Percentiles rank a stretch among this genome's conserved stretches.
These are phyloP conservation scores for Psilopsiagon aurifrons DNA, from an alignment of 2,113 vertebrate species.

Conservation along the genomic window DNA sequence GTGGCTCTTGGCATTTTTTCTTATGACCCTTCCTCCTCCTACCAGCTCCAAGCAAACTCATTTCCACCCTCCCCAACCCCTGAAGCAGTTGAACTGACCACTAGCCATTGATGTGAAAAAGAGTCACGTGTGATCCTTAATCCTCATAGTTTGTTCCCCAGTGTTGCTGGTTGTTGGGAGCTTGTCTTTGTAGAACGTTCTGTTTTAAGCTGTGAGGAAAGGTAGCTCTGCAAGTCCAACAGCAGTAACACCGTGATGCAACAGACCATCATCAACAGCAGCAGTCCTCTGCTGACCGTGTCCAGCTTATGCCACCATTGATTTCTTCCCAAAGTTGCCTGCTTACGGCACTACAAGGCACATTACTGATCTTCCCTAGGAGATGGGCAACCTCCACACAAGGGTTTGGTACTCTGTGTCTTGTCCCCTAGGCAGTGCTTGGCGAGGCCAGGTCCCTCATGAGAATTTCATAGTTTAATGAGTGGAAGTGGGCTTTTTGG, in stretches of 20 bases:
- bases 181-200: neutral
- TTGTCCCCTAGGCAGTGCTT: neutral
- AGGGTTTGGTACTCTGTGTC: neutral
- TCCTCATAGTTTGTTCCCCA: neutral
- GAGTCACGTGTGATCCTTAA: accelerated
- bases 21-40: constrained; percentile 18
- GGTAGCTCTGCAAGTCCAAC: neutral
- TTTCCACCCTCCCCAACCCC: neutral
- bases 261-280: neutral
- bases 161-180: accelerated
- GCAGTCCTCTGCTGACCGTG: neutral
- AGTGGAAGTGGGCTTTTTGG: neutral
- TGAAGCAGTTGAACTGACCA: neutral
- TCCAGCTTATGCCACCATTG: accelerated
- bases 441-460: neutral
- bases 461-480: neutral
- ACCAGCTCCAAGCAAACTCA: neutral
- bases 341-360: accelerated
- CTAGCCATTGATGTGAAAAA: accelerated
- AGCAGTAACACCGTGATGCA: neutral
- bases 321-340: neutral
- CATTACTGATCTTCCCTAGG: neutral
- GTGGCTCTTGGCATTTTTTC: neutral
- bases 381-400: accelerated
- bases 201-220: neutral